phyloP scores from a whole-genome alignment of 92 coral and sea anemone genomes.

The Zoanthus solanderi region DNA sequence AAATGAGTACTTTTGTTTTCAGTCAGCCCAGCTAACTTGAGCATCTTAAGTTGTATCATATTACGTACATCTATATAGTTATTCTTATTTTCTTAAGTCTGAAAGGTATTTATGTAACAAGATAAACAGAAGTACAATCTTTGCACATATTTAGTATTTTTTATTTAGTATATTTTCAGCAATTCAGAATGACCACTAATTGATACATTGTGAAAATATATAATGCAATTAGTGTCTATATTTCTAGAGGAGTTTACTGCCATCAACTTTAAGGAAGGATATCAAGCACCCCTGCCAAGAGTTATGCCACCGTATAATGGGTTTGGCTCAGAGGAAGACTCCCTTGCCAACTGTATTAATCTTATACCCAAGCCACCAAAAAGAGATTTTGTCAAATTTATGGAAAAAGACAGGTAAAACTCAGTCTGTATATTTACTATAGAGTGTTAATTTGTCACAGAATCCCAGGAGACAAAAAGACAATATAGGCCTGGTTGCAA shows the following conservation, averaged over 20 bases:
- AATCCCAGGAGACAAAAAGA: too few species aligned
- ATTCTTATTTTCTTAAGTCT: too few species aligned
- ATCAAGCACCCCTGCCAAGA: constrained; percentile 68
- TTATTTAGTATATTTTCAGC: not conserved
- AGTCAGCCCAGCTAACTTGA: too few species aligned
- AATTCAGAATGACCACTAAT: not conserved
- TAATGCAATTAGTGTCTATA: not conserved
- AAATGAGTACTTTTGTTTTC: too few species aligned
- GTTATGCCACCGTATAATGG: constrained; percentile 99
- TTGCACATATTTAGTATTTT: too few species aligned
- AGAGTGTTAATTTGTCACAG: too few species aligned
- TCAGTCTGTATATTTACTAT: not conserved
- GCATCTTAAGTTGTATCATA: too few species aligned
- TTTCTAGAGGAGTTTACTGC: constrained; percentile 73
- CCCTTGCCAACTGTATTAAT: constrained; percentile 90
- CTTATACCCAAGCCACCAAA: constrained; percentile 97
- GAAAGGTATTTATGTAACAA: too few species aligned
- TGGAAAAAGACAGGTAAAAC: constrained; percentile 95
- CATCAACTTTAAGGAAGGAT: constrained; percentile 84
- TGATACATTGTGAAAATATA: not conserved
- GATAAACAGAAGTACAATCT: too few species aligned
- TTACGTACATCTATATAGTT: too few species aligned
- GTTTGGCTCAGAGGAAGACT: constrained; percentile 98
- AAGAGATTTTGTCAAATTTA: constrained; percentile 95
- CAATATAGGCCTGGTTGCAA: too few species aligned